Percentiles rank a stretch among this genome's conserved stretches.
phyloP scores from a whole-genome alignment of 2,797 vertebrate genomes.

The Mus spretus region DNA sequence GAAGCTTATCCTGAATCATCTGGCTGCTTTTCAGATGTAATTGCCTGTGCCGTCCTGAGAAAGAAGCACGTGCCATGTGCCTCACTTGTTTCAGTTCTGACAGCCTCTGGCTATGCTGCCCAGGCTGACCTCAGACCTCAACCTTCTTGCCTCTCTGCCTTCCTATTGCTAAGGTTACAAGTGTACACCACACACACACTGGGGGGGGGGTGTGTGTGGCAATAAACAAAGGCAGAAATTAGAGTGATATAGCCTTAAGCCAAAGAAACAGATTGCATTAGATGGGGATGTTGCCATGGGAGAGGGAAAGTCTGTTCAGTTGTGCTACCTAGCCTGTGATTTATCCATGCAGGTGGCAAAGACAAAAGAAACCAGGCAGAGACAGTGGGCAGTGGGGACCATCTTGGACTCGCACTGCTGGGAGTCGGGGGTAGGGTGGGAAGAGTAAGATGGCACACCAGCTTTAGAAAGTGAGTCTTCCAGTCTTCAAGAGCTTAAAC shows the following conservation, averaged over 20 bases:
- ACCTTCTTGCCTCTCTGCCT: neutral
- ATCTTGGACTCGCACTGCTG: neutral
- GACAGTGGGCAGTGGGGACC: neutral
- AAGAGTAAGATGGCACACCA: no score
- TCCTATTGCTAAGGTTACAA: neutral
- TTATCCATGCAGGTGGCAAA: neutral
- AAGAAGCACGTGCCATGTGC: neutral
- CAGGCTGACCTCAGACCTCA: neutral
- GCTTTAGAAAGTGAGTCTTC: neutral
- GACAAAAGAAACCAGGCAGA: neutral
- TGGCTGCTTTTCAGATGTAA: neutral
- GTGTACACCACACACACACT: neutral
- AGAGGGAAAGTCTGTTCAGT: neutral
- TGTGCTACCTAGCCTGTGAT: neutral
- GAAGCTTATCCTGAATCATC: neutral
- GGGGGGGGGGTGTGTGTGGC: rapidly evolving
- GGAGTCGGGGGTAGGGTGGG: neutral
- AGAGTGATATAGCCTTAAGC: neutral
- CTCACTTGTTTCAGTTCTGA: neutral
- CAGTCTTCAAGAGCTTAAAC: neutral
- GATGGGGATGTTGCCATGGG: neutral
- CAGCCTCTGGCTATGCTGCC: neutral
- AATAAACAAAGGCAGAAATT: neutral
- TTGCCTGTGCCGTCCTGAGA: neutral
- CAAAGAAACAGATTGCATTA: neutral